Evolutionary conservation across 2,113 vertebrate genomes (phyloP).

Genomic region (Corydoras maculifer): DNA sequence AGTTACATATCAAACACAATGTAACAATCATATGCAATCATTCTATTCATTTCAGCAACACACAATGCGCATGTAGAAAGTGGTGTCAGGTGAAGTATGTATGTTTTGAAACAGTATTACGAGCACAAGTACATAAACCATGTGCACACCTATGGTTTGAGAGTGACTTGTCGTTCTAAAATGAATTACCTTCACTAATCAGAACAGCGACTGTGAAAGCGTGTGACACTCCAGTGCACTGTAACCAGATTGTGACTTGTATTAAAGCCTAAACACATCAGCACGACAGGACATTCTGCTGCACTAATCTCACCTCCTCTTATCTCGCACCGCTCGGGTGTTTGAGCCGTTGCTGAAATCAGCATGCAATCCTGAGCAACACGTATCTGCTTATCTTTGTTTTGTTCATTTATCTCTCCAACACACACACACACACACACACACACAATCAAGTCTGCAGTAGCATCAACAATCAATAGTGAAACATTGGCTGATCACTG

Average conservation of each 20-base stretch:
- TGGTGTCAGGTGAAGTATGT: too few relatives aligned
- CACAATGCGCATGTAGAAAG: too few relatives aligned
- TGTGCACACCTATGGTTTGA: background rate
- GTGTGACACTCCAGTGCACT: background rate
- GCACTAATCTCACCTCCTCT: background rate
- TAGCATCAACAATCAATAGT: too few relatives aligned
- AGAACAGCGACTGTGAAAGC: background rate
- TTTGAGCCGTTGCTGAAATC: background rate
- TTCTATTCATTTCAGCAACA: too few relatives aligned
- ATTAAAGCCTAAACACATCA: background rate
- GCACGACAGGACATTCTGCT: background rate
- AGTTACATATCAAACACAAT: too few relatives aligned
- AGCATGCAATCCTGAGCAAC: background rate
- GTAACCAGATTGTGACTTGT: background rate
- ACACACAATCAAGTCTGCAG: background rate
- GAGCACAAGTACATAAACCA: too few relatives aligned
- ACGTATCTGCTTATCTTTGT: conserved; percentile 9
- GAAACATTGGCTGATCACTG: conserved; percentile 17
- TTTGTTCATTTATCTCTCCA: conserved; percentile 3
- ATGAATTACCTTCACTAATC: background rate
- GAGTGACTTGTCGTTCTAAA: background rate
- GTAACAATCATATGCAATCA: too few relatives aligned
- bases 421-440: background rate
- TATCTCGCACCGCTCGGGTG: background rate
- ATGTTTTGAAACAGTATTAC: too few relatives aligned